Evolutionary conservation across 35 echinoderm and acorn worm genomes (phyloP), one percentile per base, ranked within the genome.

Genomic region (Holothuria glaberrima): DNA sequence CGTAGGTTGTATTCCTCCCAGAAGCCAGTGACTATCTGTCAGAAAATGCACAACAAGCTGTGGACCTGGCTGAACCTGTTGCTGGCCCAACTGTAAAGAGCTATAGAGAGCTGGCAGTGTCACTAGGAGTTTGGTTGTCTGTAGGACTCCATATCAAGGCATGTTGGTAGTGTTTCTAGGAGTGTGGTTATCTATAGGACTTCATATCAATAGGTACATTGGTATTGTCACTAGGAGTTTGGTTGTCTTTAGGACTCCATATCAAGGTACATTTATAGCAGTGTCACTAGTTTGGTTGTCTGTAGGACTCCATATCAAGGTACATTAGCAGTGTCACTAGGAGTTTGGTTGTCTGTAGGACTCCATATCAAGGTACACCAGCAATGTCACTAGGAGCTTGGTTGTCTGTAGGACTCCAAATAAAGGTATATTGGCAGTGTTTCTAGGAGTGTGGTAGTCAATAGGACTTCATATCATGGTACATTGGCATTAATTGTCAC

Each of bases 121-220:
- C 59, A 25, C 52, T 75, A 18, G 48, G 69, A 63, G 30, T 90
- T 12, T 95, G 94, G 94, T 48, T 95, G 25, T 95, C 94, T 38
- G 24, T 95, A 24, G 94, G 90, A 82, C 28, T 95, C 25, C 94
- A 95, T 89, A 21, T 79, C 33, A 91, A 89, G 75, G 94, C 92
- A 71, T 60, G 12, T 24, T 69, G 22, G 25, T 69, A 5, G 50
- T 2, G 1, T 54, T 12, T 54, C 0, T 14, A 54, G 1, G 13
- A 54, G 3, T 9, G 50, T 12, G 50, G n/a, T n/a, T n/a, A n/a
- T n/a, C n/a, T n/a, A n/a, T n/a, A n/a, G n/a, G n/a, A n/a, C n/a
- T n/a, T n/a, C n/a, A n/a, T n/a, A n/a, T n/a, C n/a, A n/a, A n/a
- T n/a, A n/a, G n/a, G n/a, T n/a, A n/a, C n/a, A n/a, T n/a, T n/a